Conservation (phyloP, 2,888 invertebrate genomes). For the Agonopterix arenella region DNA sequence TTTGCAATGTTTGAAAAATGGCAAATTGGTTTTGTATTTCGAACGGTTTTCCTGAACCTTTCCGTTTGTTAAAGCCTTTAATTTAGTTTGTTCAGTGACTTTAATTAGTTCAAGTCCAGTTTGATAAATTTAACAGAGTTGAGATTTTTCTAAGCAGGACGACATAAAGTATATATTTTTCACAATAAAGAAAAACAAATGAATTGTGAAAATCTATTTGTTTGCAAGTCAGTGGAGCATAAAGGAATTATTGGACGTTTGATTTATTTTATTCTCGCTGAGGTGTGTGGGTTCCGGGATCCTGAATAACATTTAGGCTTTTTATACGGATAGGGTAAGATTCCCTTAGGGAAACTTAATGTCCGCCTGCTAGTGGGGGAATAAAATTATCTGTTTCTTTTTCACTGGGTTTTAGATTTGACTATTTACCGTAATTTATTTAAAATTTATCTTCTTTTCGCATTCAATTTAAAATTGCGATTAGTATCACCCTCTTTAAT, state of each 20-base stretch:
- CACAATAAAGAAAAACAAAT: not conserved
- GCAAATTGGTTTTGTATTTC: not conserved
- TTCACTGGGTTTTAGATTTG: too few species aligned
- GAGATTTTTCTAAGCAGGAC: too few species aligned
- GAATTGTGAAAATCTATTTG: constrained; percentile 1
- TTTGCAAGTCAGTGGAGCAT: constrained; percentile 1
- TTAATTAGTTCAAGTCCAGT: too few species aligned
- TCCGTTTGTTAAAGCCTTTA: not conserved
- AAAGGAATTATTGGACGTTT: not conserved
- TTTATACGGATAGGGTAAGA: constrained; percentile 2
- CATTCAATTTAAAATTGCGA: too few species aligned
- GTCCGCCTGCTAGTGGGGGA: not conserved
- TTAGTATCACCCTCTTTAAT: too few species aligned
- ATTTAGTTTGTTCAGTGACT: not conserved
- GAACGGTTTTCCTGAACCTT: not conserved
- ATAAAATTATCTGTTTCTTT: constrained; percentile 2
- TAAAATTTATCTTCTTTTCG: too few species aligned
- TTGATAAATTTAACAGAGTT: too few species aligned
- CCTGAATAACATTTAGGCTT: constrained; percentile 1
- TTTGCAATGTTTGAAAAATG: constrained; percentile 1
- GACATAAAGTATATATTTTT: too few species aligned
- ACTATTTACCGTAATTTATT: too few species aligned
- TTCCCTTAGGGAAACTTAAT: constrained; percentile 4
- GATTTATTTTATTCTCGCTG: not conserved
- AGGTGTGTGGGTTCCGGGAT: not conserved